Percentiles rank a stretch among this genome's conserved stretches.
Evolutionary conservation across 2,113 vertebrate species (phyloP).

Genomic region (Terrapene triunguis): DNA sequence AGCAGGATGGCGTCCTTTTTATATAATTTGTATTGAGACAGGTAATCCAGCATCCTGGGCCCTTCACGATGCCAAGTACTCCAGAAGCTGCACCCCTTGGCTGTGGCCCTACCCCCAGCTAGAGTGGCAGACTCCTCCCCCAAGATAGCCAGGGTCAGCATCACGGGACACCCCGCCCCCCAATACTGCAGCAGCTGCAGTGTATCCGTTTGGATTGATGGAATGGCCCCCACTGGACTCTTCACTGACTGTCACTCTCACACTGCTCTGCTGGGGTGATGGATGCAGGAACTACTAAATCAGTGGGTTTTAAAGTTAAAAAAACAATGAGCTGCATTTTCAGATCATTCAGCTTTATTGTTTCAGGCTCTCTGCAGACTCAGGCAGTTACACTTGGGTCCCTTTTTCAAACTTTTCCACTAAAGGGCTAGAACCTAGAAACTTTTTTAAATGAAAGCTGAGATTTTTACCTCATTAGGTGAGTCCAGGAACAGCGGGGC

Average conservation of each 20-base stretch:
- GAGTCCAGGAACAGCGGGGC: no score
- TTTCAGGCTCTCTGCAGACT: neutral
- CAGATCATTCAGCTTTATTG: neutral
- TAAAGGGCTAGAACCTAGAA: neutral
- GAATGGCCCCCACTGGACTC: neutral
- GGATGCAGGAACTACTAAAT: neutral
- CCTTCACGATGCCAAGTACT: neutral
- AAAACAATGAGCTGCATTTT: neutral
- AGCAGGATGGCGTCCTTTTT: neutral
- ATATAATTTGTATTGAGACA: neutral
- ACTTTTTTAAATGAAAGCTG: neutral
- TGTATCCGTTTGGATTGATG: neutral
- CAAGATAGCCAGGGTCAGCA: neutral
- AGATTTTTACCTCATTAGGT: neutral
- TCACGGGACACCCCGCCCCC: no score
- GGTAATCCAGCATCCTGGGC: neutral
- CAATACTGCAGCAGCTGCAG: neutral
- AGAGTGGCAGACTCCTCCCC: neutral
- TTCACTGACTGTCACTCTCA: neutral
- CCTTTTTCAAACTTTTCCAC: neutral
- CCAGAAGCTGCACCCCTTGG: neutral
- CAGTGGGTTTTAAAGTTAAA: neutral
- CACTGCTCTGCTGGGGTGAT: neutral
- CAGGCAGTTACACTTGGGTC: neutral
- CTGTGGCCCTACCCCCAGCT: neutral